Conservation (phyloP, 2,797 vertebrate genomes). For the Danio jaintianensis region DNA sequence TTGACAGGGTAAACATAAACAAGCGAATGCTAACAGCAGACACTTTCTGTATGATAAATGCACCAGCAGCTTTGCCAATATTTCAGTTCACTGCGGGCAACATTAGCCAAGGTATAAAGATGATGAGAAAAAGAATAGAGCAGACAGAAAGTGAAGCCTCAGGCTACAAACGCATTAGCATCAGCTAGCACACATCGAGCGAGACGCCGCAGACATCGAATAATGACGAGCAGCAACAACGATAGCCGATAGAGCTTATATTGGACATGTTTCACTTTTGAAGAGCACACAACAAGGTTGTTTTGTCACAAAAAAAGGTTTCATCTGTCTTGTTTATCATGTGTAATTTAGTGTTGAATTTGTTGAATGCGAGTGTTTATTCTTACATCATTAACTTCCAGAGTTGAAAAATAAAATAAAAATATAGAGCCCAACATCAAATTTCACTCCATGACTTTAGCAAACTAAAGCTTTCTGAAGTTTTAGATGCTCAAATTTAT, state of each 20-base stretch:
- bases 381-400: not conserved
- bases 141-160: slow-evolving; percentile 27
- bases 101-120: slow-evolving; percentile 46
- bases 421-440: not conserved
- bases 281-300: not conserved
- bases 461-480: no score
- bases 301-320: not conserved
- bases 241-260: not conserved
- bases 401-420: not conserved
- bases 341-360: not conserved
- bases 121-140: slow-evolving; percentile 40
- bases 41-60: slow-evolving; percentile 41
- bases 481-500: no score
- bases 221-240: not conserved
- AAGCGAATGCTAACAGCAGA: slow-evolving; percentile 29
- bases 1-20: slow-evolving; percentile 33
- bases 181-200: slow-evolving; percentile 7
- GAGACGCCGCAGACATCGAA: slow-evolving; percentile 9
- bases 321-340: not conserved
- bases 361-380: not conserved
- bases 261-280: slow-evolving; percentile 11
- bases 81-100: slow-evolving; percentile 40
- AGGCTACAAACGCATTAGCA: slow-evolving; percentile 44
- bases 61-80: slow-evolving; percentile 34
- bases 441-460: not conserved